These are phyloP conservation scores for Nestor notabilis DNA, from an alignment of 2,113 vertebrate genomes.

Conservation along the genomic window DNA sequence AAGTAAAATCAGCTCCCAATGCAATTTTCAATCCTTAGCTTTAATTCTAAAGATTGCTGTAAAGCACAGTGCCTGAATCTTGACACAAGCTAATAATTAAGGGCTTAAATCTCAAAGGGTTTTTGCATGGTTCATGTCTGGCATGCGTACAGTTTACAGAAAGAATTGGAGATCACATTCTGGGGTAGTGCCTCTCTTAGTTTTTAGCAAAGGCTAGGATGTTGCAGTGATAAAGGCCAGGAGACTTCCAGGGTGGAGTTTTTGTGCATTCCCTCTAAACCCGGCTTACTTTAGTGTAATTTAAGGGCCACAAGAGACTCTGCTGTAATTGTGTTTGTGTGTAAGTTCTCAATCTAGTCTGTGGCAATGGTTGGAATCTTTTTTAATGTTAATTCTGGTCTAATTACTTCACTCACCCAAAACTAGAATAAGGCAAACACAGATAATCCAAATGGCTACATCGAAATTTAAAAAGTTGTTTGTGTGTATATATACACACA, in stretches of 20 bases:
- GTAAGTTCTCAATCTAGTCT: neutral
- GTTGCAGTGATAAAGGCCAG: constrained; percentile 27
- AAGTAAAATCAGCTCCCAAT: neutral
- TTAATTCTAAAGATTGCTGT: constrained; percentile 3
- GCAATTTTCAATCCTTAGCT: neutral
- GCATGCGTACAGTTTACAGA: neutral
- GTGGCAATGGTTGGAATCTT: neutral
- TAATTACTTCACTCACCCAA: neutral
- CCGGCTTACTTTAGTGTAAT: neutral
- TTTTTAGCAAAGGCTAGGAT: constrained; percentile 31
- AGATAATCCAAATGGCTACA: neutral
- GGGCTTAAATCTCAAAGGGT: constrained; percentile 48
- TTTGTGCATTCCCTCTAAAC: neutral
- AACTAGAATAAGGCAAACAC: constrained; percentile 5
- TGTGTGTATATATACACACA: constrained; percentile 3
- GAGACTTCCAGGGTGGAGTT: neutral
- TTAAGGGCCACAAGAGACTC: neutral
- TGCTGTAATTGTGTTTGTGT: constrained; percentile 24
- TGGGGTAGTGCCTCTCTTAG: constrained; percentile 17
- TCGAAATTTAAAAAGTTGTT: neutral
- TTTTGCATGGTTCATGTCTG: constrained; percentile 48
- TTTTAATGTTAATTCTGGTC: neutral
- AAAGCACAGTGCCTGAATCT: constrained; percentile 51
- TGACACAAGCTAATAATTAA: constrained; percentile 46
- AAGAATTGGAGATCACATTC: neutral